Base-by-base conservation (phyloP, 2,113 vertebrate genomes). In the Pygoscelis antarcticus region DNA sequence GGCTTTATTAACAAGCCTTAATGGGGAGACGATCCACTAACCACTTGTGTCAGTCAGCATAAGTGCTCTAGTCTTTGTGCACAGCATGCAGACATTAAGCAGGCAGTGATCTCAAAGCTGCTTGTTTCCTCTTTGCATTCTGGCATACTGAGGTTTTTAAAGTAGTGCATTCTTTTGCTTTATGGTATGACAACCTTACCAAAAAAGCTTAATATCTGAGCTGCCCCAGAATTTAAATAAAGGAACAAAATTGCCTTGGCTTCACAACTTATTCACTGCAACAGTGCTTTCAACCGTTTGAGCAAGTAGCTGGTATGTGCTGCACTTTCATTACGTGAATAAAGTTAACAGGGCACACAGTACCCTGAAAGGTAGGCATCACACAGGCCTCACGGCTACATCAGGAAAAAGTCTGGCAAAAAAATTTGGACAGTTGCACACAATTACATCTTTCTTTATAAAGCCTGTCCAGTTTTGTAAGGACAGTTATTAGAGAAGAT, bases 1-100 rank as follows among this genome's bases (percentile, higher is more conserved):
- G 76, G 27, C 47, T 64, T 91, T 27, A 85, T 79, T 87, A 96
- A 81, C 55, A 75, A 78, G 21, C 65, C 38, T 70, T 88, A 85
- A 77, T 2, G 5, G 40, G 54, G 32, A 80, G 36, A 88, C 20
- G 30, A 83, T 52, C 36, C 65, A 26, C 46, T 77, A 70, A 36
- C 6, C 2, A 5, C 66, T 46, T 16, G 4, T 4, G 71, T 82
- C 86, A 57, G 74, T 25, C 65, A 81, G 68, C 30, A 1, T 29
- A 47, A 77, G 66, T 1, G 22, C n/a, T 83, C 34, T 13, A 36
- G 52, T 52, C 87, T 52, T 34, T 16, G 27, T 1, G 1, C 87
- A 29, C 40, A 69, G 65, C 78, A 29, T 7, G 26, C 19, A 30
- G 38, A 55, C 20, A 55, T 65, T 34, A n/a, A 92, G 65, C 51